Evolutionary conservation across 2,113 vertebrate species (phyloP).

Genomic region (Hassar affinis): DNA sequence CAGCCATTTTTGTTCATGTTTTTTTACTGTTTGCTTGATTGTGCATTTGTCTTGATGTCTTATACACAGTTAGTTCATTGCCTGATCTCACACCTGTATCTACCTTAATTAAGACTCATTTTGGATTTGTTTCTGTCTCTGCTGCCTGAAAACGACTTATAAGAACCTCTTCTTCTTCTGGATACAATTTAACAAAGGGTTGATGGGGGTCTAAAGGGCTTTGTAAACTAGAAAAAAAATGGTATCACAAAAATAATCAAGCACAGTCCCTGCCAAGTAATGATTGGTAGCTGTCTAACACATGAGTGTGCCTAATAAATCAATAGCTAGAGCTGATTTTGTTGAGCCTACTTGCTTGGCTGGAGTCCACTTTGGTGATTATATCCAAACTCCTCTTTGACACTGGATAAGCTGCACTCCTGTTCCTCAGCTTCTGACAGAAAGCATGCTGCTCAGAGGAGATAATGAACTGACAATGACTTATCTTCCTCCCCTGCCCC

Average conservation of each 20-base stretch:
- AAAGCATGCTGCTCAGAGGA: constrained; percentile 42
- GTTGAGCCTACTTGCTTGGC: constrained; percentile 34
- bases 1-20: neutral
- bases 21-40: neutral
- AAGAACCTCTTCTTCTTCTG: too few species aligned
- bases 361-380: constrained; percentile 11
- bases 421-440: constrained; percentile 42
- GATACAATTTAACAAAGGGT: neutral
- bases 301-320: constrained; percentile 44
- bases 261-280: neutral
- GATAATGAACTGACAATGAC: constrained; percentile 54
- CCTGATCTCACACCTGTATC: neutral
- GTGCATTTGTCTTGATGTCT: neutral
- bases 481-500: constrained; percentile 30
- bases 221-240: neutral
- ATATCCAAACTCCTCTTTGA: constrained; percentile 44
- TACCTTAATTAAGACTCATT: neutral
- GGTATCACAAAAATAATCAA: constrained; percentile 12
- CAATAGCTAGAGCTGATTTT: constrained; percentile 52
- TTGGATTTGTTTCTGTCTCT: neutral
- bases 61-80: neutral
- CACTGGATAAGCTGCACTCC: constrained; percentile 46
- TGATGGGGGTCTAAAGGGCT: neutral
- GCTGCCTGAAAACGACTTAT: neutral
- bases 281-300: constrained; percentile 43